Percentiles rank a stretch among this genome's conserved stretches.
Conservation (phyloP, 2,797 vertebrate species). For the Oreochromis mossambicus region DNA sequence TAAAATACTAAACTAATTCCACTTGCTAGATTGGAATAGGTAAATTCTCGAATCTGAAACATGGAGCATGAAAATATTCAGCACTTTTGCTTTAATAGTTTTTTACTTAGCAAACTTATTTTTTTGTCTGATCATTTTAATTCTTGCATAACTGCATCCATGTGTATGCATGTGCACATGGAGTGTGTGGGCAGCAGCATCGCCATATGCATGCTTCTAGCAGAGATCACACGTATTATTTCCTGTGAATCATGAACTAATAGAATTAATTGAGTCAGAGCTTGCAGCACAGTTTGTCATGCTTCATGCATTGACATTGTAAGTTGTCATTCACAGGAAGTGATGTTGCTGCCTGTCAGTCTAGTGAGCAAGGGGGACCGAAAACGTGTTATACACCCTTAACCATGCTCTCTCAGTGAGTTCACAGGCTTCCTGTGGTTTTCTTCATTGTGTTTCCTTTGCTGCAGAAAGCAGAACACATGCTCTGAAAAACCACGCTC, state of each 20-base stretch:
- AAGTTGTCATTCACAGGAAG: slow-evolving; percentile 59
- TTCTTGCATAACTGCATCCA: background rate
- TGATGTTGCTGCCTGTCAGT: slow-evolving; percentile 41
- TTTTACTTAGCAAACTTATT: background rate
- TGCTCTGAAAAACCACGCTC: background rate
- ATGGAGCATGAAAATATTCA: background rate
- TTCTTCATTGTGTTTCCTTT: slow-evolving; percentile 10
- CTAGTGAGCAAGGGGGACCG: slow-evolving; percentile 3
- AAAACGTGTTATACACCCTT: background rate
- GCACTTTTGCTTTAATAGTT: background rate
- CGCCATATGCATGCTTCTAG: slow-evolving; percentile 15
- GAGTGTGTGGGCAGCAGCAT: background rate
- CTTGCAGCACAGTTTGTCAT: background rate
- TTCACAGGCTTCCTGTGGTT: slow-evolving; percentile 64
- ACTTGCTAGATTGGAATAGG: background rate
- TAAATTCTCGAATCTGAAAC: background rate
- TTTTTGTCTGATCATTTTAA: background rate
- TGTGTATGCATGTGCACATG: background rate
- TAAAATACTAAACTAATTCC: background rate
- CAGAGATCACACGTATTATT: slow-evolving; percentile 9
- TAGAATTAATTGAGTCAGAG: background rate
- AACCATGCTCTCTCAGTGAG: slow-evolving; percentile 6
- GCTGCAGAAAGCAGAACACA: slow-evolving; percentile 32
- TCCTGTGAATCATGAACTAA: slow-evolving; percentile 20
- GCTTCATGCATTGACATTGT: slow-evolving; percentile 3